These are phyloP conservation scores for Yponomeuta cagnagella DNA, from an alignment of 2,888 invertebrate species.

Conservation along the genomic window DNA sequence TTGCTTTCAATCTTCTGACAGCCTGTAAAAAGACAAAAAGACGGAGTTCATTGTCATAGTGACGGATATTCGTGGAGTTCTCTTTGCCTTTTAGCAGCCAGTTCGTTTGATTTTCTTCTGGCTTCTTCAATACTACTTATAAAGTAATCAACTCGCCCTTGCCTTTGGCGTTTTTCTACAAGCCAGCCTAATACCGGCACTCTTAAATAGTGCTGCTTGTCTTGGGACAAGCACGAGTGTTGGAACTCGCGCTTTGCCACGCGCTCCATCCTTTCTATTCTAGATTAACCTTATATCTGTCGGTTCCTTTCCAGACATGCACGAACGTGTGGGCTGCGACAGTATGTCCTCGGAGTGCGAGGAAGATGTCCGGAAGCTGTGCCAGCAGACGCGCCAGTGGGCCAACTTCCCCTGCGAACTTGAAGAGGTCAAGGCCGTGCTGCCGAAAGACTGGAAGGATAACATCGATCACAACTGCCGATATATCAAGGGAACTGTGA, in stretches of 20 bases:
- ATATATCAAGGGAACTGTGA: slow-evolving; percentile 51
- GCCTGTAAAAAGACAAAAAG: background rate
- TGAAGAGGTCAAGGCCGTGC: slow-evolving; percentile 39
- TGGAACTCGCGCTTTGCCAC: no score
- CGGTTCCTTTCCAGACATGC: slow-evolving; percentile 40
- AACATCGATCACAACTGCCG: slow-evolving; percentile 65
- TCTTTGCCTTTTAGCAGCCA: no score
- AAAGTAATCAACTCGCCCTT: no score
- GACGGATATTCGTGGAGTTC: background rate
- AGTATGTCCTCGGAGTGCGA: slow-evolving; percentile 58
- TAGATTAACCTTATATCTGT: no score
- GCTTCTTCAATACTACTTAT: no score
- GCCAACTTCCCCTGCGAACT: slow-evolving; percentile 56
- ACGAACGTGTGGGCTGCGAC: slow-evolving; percentile 46
- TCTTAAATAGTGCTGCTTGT: no score
- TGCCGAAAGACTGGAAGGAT: slow-evolving; percentile 63
- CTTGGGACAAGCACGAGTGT: no score
- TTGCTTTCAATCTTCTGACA: background rate
- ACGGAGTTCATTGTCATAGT: background rate
- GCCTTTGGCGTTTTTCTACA: no score
- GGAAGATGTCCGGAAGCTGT: slow-evolving; percentile 53
- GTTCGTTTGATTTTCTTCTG: no score
- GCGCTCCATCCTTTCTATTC: no score
- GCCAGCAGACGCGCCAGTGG: slow-evolving; percentile 42
- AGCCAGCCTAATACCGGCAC: no score